Evolutionary conservation across 2,888 invertebrate species (phyloP), one percentile per base, ranked within the genome.

Genomic region (Ectemnius cavifrons): DNA sequence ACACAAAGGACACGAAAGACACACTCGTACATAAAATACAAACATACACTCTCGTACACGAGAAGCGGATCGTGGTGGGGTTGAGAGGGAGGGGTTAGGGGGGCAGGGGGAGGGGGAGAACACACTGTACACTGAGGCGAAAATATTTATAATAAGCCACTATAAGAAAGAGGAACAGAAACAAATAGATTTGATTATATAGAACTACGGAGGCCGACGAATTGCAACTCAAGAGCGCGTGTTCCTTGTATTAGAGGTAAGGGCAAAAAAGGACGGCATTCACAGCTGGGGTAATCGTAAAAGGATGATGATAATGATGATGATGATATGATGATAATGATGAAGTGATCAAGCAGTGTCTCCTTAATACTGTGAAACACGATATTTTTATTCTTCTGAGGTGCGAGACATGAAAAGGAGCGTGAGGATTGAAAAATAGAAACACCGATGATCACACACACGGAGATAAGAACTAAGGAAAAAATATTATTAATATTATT

Each of bases 311-410:
- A 84, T 80, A 78, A 84, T 80, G 23, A 23, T 82, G 78, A 84
- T 80, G 73, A 82, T 82, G 78, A 84, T 82, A 84, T 80, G 73
- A 82, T 82, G 78, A 84, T 82, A 78, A 84, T 79, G 81, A 84
- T 84, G 75, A 84, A 84, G 84, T 82, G 84, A 82, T 83, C 82
- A 63, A 66, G 16, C 78, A 81, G 83, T 85, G 84, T 86, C 85
- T 87, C 88, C 87, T 87, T 85, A 84, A 87, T 83, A 87, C 83
- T 83, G 85, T 85, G 83, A 86, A 86, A 84, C 85, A 74, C 86
- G 86, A 87, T 89, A 89, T 88, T 89, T 89, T 89, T 89, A 85
- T 89, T 89, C 89, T 86, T 86, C 86, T 84, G 86, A 87, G 85
- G 84, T 86, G 85, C 82, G 86, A 85, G 83, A 87, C 82, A 84